phyloP scores from a whole-genome alignment of 1,140 invertebrate species.

The Homarus americanus region DNA sequence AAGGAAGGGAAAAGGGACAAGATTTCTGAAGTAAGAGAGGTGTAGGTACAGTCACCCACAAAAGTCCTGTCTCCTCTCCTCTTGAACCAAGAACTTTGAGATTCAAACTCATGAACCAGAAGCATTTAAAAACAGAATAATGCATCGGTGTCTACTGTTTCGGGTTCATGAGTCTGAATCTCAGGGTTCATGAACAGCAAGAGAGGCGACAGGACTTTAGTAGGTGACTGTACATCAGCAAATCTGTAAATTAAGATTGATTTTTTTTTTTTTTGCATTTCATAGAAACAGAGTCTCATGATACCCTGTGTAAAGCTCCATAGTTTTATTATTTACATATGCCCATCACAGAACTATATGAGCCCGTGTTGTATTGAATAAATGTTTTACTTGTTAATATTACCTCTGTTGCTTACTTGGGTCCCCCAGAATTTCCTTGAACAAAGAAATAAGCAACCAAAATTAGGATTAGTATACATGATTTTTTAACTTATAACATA shows the following conservation, averaged over 20 bases:
- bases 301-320: not conserved
- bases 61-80: too few relatives aligned
- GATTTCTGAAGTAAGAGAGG: not conserved
- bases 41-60: not conserved
- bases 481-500: slow-evolving; percentile 31
- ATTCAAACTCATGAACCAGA: too few relatives aligned
- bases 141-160: too few relatives aligned
- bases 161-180: too few relatives aligned
- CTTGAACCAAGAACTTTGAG: too few relatives aligned
- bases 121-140: too few relatives aligned
- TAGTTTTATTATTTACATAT: slow-evolving; percentile 20
- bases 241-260: not conserved
- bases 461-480: slow-evolving; percentile 30
- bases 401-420: not conserved
- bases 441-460: slow-evolving; percentile 7
- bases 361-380: slow-evolving; percentile 4
- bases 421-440: not conserved
- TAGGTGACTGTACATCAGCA: not conserved
- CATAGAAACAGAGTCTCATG: not conserved
- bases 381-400: not conserved
- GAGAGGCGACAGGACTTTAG: too few relatives aligned
- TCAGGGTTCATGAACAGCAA: too few relatives aligned
- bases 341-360: slow-evolving; percentile 15
- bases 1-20: not conserved
- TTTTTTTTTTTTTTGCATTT: not conserved